Percentiles rank a stretch among this genome's conserved stretches.
These are phyloP conservation scores for Bombus superbus DNA, from an alignment of 1,140 invertebrate genomes.

Conservation along the genomic window DNA sequence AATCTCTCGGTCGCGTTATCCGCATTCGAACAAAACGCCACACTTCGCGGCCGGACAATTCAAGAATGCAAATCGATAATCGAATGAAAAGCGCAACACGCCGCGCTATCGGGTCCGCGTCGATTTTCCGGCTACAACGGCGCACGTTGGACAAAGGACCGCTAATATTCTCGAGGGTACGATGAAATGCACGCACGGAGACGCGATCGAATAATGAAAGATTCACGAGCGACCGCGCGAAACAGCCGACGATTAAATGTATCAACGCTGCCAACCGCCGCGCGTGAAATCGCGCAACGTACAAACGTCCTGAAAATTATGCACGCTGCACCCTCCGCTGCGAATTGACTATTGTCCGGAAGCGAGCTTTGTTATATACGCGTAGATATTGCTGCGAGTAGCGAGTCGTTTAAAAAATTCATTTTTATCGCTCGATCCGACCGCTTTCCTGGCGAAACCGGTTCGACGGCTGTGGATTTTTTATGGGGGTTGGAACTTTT, in stretches of 20 bases:
- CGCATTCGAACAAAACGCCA: slow-evolving; percentile 55
- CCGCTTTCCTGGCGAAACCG: not conserved
- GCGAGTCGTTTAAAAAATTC: not conserved
- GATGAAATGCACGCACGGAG: not conserved
- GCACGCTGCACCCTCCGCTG: not conserved
- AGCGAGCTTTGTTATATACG: not conserved
- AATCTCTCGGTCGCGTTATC: slow-evolving; percentile 65
- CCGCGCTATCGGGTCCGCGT: not conserved
- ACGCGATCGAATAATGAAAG: not conserved
- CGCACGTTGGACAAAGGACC: not conserved
- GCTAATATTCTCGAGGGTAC: slow-evolving; percentile 6
- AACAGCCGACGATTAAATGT: not conserved
- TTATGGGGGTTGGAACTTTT: not conserved
- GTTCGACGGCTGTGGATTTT: not conserved
- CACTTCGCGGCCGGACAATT: slow-evolving; percentile 43
- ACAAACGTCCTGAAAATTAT: not conserved
- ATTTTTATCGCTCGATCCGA: not conserved
- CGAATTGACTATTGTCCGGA: not conserved
- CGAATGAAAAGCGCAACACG: slow-evolving; percentile 61
- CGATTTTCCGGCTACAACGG: slow-evolving; percentile 9
- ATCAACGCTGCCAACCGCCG: not conserved
- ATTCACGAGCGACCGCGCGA: not conserved
- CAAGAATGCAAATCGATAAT: slow-evolving; percentile 69
- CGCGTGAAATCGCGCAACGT: not conserved
- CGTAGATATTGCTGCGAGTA: not conserved